phyloP scores from a whole-genome alignment of 2,888 invertebrate genomes.

The Hyposoter didymator region DNA sequence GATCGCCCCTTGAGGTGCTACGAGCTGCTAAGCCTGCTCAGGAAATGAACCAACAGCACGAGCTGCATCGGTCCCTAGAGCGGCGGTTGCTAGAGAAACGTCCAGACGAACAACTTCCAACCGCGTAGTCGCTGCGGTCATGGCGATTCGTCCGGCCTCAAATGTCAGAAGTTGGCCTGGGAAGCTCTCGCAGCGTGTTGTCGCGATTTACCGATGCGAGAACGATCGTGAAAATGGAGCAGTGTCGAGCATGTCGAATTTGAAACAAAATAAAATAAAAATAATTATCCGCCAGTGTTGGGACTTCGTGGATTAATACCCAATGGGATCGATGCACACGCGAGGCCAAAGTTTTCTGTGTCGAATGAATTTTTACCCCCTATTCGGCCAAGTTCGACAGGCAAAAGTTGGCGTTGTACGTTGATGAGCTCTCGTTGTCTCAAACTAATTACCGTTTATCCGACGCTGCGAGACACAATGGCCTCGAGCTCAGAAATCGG shows the following conservation, averaged over 20 bases:
- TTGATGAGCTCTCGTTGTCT: neutral
- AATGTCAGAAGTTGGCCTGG: slow-evolving; percentile 47
- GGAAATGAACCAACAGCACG: neutral
- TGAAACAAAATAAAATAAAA: neutral
- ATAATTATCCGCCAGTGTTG: neutral
- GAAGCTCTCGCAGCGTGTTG: neutral
- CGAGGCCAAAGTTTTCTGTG: slow-evolving; percentile 53
- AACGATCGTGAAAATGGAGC: slow-evolving; percentile 8
- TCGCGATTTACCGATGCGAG: neutral
- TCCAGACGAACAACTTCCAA: neutral
- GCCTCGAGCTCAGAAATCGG: slow-evolving; percentile 71
- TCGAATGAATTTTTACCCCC: slow-evolving; percentile 33
- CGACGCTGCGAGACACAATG: slow-evolving; percentile 50
- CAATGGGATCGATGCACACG: slow-evolving; percentile 46
- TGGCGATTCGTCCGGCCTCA: slow-evolving; percentile 31
- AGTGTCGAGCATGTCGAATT: slow-evolving; percentile 2
- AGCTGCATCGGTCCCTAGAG: slow-evolving; percentile 1
- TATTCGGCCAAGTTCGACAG: neutral
- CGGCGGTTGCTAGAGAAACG: neutral
- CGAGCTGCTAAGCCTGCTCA: slow-evolving; percentile 1
- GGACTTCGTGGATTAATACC: neutral
- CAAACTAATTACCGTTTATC: neutral
- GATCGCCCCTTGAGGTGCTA: neutral
- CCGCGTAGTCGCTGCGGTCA: slow-evolving; percentile 9
- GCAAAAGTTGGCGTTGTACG: neutral